These are phyloP conservation scores for Colistium nudipinnis DNA, from an alignment of 2,113 vertebrate species.

Conservation along the genomic window DNA sequence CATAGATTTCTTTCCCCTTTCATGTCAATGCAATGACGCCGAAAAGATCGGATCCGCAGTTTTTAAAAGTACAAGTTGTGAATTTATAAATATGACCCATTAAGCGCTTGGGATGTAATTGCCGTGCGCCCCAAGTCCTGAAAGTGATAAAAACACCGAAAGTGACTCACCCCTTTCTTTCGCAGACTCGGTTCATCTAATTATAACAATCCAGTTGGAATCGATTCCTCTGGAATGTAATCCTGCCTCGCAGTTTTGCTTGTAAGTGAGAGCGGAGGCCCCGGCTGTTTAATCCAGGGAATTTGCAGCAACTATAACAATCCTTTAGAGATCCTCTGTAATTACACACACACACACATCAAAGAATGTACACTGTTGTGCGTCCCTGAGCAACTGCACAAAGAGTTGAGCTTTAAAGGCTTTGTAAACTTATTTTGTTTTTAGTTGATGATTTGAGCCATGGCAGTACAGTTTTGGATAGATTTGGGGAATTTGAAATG, in stretches of 20 bases:
- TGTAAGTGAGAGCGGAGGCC: slow-evolving; percentile 28
- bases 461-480: too few relatives aligned
- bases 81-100: slow-evolving; percentile 21
- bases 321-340: slow-evolving; percentile 28
- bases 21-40: not conserved
- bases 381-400: too few relatives aligned
- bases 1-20: not conserved
- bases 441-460: too few relatives aligned
- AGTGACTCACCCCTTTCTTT: slow-evolving; percentile 44
- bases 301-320: slow-evolving; percentile 34
- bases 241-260: slow-evolving; percentile 23
- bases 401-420: not conserved
- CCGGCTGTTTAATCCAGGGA: slow-evolving; percentile 22
- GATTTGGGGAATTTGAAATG: too few relatives aligned
- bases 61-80: not conserved
- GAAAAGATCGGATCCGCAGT: not conserved
- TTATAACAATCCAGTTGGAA: slow-evolving; percentile 51
- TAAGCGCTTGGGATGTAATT: slow-evolving; percentile 25
- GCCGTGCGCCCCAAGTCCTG: not conserved
- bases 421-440: too few relatives aligned
- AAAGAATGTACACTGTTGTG: too few relatives aligned
- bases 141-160: slow-evolving; percentile 42
- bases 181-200: slow-evolving; percentile 53
- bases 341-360: slow-evolving; percentile 32
- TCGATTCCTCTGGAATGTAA: slow-evolving; percentile 55